These are phyloP conservation scores for Rynchops niger DNA, from an alignment of 2,113 vertebrate species.

Conservation along the genomic window DNA sequence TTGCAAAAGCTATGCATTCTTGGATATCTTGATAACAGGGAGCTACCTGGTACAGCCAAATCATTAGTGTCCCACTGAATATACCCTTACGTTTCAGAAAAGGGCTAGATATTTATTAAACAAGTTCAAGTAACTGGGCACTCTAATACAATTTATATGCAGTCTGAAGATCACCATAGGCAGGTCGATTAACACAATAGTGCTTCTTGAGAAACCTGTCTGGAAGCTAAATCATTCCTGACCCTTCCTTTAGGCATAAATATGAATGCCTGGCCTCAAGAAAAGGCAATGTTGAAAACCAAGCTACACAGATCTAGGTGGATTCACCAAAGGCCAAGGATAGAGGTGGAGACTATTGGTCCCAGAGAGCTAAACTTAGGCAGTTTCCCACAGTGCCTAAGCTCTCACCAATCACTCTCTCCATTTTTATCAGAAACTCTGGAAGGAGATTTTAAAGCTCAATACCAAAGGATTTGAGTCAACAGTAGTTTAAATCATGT, in stretches of 20 bases:
- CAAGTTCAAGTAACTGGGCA: not conserved
- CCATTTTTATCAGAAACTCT: not conserved
- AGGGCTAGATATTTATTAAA: not conserved
- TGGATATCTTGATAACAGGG: not conserved
- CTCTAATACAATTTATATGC: not conserved
- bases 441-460: not conserved
- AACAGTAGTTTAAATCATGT: not conserved
- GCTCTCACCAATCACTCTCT: not conserved
- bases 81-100: not conserved
- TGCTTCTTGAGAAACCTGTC: not conserved
- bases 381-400: not conserved
- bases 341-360: not conserved
- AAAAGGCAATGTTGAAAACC: not conserved
- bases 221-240: not conserved
- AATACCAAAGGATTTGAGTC: not conserved
- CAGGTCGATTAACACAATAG: accelerated
- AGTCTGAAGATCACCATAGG: not conserved
- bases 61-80: not conserved
- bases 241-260: not conserved
- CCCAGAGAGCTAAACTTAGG: not conserved
- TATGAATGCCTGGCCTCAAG: not conserved
- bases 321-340: not conserved
- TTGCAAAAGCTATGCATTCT: not conserved
- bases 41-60: not conserved
- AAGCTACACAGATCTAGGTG: not conserved